These are phyloP conservation scores for Zaprionus nigranus DNA, from an alignment of 1,140 invertebrate genomes.

Conservation along the genomic window DNA sequence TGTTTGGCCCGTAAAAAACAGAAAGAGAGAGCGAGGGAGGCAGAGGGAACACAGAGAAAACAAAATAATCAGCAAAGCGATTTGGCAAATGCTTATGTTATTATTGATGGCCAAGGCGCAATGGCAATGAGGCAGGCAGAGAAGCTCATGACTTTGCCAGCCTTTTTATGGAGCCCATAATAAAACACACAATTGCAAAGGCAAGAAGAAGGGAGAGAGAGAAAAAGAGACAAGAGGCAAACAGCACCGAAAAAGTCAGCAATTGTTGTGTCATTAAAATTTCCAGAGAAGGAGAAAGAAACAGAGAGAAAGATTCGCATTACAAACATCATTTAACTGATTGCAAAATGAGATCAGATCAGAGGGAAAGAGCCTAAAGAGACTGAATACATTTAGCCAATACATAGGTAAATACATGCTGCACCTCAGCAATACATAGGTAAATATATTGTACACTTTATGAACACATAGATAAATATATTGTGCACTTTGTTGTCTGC, in stretches of 20 bases:
- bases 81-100: conserved; percentile 75
- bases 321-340: conserved; percentile 79
- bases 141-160: conserved; percentile 48
- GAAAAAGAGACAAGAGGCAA: conserved; percentile 3
- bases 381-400: background rate
- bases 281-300: conserved; percentile 19
- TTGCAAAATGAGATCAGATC: conserved; percentile 49
- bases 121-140: conserved; percentile 26
- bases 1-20: conserved; percentile 16
- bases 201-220: background rate
- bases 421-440: too few relatives aligned
- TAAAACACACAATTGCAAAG: conserved; percentile 74
- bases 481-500: background rate
- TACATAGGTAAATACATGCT: too few relatives aligned
- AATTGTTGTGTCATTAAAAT: conserved; percentile 76
- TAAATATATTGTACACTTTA: too few relatives aligned
- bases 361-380: background rate
- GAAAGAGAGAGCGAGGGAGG: background rate
- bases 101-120: conserved; percentile 60
- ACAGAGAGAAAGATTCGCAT: conserved; percentile 43
- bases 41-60: background rate
- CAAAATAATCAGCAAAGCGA: conserved; percentile 76
- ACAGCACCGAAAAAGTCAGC: conserved; percentile 53
- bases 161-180: conserved; percentile 59
- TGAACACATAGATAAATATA: background rate